A percentile compares a stretch with the other conserved stretches of the same genome.
phyloP scores from a whole-genome alignment of 2,797 vertebrate species.

The Varecia variegata region DNA sequence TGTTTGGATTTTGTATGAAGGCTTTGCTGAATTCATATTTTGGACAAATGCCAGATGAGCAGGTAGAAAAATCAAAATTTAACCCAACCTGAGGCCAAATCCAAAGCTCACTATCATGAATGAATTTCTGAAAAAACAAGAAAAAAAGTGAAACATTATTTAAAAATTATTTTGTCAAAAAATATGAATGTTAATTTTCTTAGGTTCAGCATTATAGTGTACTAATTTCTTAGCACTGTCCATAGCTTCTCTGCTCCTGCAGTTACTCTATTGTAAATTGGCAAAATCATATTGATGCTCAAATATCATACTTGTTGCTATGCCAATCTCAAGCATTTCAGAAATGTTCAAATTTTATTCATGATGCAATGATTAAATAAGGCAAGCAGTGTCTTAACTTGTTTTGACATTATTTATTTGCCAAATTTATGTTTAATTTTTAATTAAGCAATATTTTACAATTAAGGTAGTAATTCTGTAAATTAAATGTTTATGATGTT shows the following conservation, averaged over 20 bases:
- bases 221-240: background rate
- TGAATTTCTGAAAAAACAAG: background rate
- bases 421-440: background rate
- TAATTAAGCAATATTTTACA: background rate
- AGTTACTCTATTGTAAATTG: background rate
- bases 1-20: background rate
- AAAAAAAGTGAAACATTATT: background rate
- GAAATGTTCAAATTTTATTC: background rate
- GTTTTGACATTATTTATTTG: background rate
- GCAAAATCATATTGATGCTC: background rate
- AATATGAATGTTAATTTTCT: background rate
- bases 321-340: background rate
- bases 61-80: background rate
- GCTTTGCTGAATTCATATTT: background rate
- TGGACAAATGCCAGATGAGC: background rate
- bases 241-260: background rate
- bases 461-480: background rate
- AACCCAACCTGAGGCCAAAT: background rate
- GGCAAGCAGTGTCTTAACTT: background rate
- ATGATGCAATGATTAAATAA: background rate
- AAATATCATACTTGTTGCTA: background rate
- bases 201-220: background rate
- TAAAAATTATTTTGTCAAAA: background rate
- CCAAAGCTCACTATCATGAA: background rate
- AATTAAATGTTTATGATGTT: background rate